Conservation (phyloP, 2,797 vertebrate genomes). For the Microctenopoma lineatum region DNA sequence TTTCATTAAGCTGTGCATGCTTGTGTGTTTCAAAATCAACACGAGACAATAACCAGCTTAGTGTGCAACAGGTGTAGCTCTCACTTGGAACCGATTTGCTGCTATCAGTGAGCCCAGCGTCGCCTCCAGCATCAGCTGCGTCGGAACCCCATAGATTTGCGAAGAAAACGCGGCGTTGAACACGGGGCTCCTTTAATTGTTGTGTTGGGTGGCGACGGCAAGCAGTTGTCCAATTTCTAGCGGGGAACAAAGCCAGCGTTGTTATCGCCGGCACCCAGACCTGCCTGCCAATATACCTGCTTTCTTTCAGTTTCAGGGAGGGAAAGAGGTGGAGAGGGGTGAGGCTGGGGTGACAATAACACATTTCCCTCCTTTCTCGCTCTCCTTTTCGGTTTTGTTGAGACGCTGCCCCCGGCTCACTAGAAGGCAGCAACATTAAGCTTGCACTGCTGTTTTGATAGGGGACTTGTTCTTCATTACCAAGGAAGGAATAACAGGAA, state of each 20-base stretch:
- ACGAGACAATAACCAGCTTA: slow-evolving; percentile 52
- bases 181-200: slow-evolving; percentile 72
- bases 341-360: slow-evolving; percentile 60
- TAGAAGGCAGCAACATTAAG: slow-evolving; percentile 28
- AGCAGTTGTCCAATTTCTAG: slow-evolving; percentile 68
- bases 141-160: slow-evolving; percentile 49
- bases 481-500: slow-evolving; percentile 27
- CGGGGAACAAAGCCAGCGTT: slow-evolving; percentile 76
- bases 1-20: slow-evolving; percentile 37
- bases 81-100: slow-evolving; percentile 63
- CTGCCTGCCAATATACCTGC: slow-evolving; percentile 74
- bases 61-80: slow-evolving; percentile 66
- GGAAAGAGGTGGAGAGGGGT: slow-evolving; percentile 43
- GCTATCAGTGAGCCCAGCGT: slow-evolving; percentile 61
- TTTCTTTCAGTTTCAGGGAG: slow-evolving; percentile 48
- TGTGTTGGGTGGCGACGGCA: slow-evolving; percentile 62
- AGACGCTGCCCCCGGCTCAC: slow-evolving; percentile 34
- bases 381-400: slow-evolving; percentile 51
- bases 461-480: slow-evolving; percentile 41
- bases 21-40: slow-evolving; percentile 30
- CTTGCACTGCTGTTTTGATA: slow-evolving; percentile 26
- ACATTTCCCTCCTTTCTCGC: slow-evolving; percentile 45
- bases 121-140: slow-evolving; percentile 55
- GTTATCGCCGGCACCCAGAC: slow-evolving; percentile 76
- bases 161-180: slow-evolving; percentile 43